Evolutionary conservation across 2,888 invertebrate genomes (phyloP).

Genomic region (Lasioglossum zephyrum): DNA sequence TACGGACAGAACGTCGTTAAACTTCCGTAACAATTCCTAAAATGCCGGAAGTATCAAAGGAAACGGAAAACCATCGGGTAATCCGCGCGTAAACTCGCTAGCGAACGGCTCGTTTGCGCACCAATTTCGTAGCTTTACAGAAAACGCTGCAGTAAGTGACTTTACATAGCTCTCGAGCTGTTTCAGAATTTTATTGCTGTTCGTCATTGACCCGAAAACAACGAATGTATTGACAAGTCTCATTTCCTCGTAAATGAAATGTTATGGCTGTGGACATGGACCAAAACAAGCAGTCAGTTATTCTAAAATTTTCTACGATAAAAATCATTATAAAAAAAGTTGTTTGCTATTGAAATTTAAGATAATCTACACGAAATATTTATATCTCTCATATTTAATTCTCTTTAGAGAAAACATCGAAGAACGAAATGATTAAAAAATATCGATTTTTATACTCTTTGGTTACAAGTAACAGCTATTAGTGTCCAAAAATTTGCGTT

Average conservation of each 20-base stretch:
- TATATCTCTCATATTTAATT: too few species aligned
- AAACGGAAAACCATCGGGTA: conserved; percentile 1
- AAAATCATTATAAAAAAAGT: too few species aligned
- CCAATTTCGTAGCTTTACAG: neutral
- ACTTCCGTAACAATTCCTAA: conserved; percentile 24
- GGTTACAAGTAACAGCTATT: too few species aligned
- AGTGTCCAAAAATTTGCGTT: too few species aligned
- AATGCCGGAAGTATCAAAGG: conserved; percentile 16
- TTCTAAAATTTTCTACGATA: too few species aligned
- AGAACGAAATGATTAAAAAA: too few species aligned
- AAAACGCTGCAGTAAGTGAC: conserved; percentile 1
- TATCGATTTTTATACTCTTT: too few species aligned
- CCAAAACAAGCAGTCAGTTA: too few species aligned
- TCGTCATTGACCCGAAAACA: neutral
- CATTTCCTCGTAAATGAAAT: neutral
- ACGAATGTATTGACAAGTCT: neutral
- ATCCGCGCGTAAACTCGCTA: conserved; percentile 19
- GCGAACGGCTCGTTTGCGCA: neutral
- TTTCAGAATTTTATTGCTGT: neutral
- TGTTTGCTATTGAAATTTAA: too few species aligned
- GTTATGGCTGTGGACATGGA: too few species aligned
- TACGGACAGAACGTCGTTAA: conserved; percentile 17
- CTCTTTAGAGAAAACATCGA: too few species aligned
- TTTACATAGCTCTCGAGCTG: neutral
- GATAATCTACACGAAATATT: too few species aligned